Evolutionary conservation across 2,888 invertebrate genomes (phyloP).

Genomic region (Cheilosia soror): DNA sequence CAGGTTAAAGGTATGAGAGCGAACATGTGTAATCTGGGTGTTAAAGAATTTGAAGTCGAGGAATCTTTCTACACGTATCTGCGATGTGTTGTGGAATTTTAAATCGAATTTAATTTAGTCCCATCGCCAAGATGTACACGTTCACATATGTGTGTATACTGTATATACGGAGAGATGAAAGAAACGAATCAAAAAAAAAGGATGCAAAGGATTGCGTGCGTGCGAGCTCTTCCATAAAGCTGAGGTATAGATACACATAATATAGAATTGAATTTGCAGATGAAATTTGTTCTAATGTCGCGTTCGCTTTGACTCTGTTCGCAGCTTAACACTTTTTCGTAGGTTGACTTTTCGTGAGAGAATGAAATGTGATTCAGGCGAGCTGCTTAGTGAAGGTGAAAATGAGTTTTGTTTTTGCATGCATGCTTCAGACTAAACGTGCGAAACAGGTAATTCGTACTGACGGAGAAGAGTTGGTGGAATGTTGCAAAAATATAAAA

Average conservation of each 20-base stretch:
- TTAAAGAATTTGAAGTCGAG: conserved; percentile 69
- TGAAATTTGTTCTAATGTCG: conserved; percentile 72
- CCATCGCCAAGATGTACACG: conserved; percentile 36
- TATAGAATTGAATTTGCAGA: conserved; percentile 54
- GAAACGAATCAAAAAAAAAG: conserved; percentile 6
- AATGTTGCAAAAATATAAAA: conserved; percentile 4
- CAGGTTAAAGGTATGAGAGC: conserved; percentile 75
- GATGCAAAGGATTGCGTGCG: conserved; percentile 49
- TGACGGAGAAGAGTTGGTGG: conserved; percentile 35
- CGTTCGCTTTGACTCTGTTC: conserved; percentile 12
- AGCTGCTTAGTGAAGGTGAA: conserved; percentile 60
- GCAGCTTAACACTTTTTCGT: conserved; percentile 34
- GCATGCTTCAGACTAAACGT: conserved; percentile 35
- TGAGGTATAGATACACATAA: neutral
- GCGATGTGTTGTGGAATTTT: conserved; percentile 71
- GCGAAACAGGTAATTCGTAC: conserved; percentile 55
- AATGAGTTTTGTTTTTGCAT: conserved; percentile 10
- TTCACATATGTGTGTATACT: too few species aligned
- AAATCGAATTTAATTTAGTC: conserved; percentile 74
- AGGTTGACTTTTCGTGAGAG: conserved; percentile 58
- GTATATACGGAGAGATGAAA: conserved; percentile 12
- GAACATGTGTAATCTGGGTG: conserved; percentile 75
- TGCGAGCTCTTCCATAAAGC: conserved; percentile 29
- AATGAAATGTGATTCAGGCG: conserved; percentile 50
- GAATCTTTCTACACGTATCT: conserved; percentile 54